Conservation (phyloP, 30 jellyfish, hydroid and myxozoan species). For the Hydra vulgaris region DNA sequence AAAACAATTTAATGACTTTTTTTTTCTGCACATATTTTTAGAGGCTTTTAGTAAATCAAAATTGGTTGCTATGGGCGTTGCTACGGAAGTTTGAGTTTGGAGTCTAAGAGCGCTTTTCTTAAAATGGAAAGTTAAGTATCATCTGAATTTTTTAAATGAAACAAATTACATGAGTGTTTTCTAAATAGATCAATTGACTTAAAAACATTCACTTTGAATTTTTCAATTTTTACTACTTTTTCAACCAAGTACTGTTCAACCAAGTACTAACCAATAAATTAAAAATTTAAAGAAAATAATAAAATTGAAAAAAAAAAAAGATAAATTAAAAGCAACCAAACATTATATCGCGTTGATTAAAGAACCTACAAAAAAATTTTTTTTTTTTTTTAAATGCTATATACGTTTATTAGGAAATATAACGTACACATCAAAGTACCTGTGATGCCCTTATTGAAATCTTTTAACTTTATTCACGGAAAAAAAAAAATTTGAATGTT, state of each 20-base stretch:
- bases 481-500: no score
- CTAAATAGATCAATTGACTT: not conserved
- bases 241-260: not conserved
- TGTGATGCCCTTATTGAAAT: no score
- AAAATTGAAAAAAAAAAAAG: no score
- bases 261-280: no score
- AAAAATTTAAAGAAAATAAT: no score
- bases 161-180: not conserved
- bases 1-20: not conserved
- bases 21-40: not conserved
- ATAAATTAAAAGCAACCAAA: no score
- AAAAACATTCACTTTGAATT: not conserved
- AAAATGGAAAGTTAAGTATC: not conserved
- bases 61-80: constrained; percentile 4
- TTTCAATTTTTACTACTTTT: not conserved
- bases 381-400: no score
- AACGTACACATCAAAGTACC: no score
- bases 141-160: not conserved
- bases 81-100: not conserved
- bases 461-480: no score
- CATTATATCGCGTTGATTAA: no score
- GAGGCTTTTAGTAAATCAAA: not conserved
- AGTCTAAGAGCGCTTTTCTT: not conserved
- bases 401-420: no score
- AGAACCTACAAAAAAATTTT: no score